Base-by-base conservation (phyloP, 2,888 invertebrate species). In the Synergus umbraculus region DNA sequence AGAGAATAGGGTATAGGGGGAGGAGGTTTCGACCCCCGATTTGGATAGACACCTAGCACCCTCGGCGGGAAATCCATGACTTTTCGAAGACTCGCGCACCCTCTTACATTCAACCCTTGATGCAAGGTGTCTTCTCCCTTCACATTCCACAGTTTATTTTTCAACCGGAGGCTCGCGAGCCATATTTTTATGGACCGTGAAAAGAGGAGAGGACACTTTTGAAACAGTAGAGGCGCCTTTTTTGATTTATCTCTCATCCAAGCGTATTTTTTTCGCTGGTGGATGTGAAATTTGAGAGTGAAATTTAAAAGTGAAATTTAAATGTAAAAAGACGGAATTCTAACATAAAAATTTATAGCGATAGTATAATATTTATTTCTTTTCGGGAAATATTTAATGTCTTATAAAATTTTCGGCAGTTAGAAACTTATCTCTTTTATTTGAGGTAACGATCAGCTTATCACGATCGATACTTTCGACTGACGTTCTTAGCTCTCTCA, bases 401-500 rank as follows among this genome's bases (percentile, higher is more conserved):
- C n/a, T n/a, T 44, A 43, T 44, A 18, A 13, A 44, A 67, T 44
- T 67, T 73, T 73, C 29, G 54, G 22, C 73, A 73, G 69, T 82
- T 77, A 82, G 12, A 63, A 76, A 82, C 77, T 84, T 86, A 84
- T 83, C 83, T 85, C 73, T 77, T 79, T 83, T 49, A 65, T 76
- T 69, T 77, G 43, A 78, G 67, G 83, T 69, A 82, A 79, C 81
- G 85, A 86, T 85, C 84, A 84, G 86, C 87, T 88, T 90, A 91
- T 89, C 90, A 86, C 86, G 89, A 91, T 90, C 90, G 89, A 90
- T 91, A 89, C 85, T 88, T 85, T 84, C 79, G 79, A 80, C 82
- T 81, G 82, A 81, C 84, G 84, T 83, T 85, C 84, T 85, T 84
- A 79, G 83, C 82, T 83, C 83, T 83, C 84, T 29, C 22, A 81